These are phyloP conservation scores for Volucella inflata DNA, from an alignment of 2,888 invertebrate genomes.

Conservation along the genomic window DNA sequence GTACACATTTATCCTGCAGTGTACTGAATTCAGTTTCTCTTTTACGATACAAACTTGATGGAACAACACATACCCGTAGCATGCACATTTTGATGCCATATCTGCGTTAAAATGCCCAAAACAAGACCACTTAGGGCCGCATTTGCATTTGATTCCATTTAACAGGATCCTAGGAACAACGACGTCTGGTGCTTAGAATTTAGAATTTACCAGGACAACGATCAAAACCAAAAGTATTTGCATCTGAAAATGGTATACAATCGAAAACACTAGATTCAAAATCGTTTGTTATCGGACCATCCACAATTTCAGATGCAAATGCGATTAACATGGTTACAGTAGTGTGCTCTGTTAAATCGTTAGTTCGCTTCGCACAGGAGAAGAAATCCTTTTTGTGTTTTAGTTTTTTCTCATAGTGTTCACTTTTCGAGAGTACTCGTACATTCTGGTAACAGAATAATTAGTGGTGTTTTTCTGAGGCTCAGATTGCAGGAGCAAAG, in stretches of 20 bases:
- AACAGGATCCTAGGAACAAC: slow-evolving; percentile 33
- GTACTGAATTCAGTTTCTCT: slow-evolving; percentile 1
- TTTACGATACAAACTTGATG: background rate
- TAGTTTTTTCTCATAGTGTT: background rate
- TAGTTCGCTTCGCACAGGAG: background rate
- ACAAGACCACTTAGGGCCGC: slow-evolving; percentile 30
- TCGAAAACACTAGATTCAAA: slow-evolving; percentile 27
- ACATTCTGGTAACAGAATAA: slow-evolving; percentile 48
- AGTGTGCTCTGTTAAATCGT: background rate
- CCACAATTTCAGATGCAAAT: slow-evolving; percentile 54
- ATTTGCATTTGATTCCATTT: slow-evolving; percentile 49
- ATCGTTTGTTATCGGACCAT: slow-evolving; percentile 30
- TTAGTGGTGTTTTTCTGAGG: slow-evolving; percentile 28
- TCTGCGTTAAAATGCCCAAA: slow-evolving; percentile 29
- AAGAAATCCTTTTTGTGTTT: slow-evolving; percentile 20
- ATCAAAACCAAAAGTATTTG: slow-evolving; percentile 6
- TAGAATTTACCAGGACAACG: slow-evolving; percentile 5
- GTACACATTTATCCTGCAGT: background rate
- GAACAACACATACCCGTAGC: slow-evolving; percentile 12
- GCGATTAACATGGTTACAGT: slow-evolving; percentile 31
- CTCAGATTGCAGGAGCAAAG: slow-evolving; percentile 14
- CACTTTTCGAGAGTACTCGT: background rate
- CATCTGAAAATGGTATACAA: slow-evolving; percentile 29
- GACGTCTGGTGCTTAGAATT: background rate
- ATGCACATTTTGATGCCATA: background rate